These are phyloP conservation scores for Drosophila arizonae DNA, from an alignment of 1,140 invertebrate species.

Conservation along the genomic window DNA sequence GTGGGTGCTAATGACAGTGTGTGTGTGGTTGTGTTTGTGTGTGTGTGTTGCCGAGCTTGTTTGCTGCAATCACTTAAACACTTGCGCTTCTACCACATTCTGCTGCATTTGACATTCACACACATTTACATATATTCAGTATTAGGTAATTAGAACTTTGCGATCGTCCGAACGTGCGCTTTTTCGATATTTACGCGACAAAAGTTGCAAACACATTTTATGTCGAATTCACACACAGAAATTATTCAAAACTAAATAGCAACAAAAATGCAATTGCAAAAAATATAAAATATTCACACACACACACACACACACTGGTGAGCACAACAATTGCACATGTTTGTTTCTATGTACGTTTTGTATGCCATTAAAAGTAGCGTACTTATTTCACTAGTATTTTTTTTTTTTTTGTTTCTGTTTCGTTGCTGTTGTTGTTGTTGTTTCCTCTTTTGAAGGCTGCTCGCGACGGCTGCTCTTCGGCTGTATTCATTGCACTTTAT, in stretches of 20 bases:
- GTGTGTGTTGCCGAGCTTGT: background rate
- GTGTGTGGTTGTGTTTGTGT: background rate
- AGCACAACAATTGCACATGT: background rate
- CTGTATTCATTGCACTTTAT: conserved; percentile 43
- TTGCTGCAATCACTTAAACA: conserved; percentile 6
- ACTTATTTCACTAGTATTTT: conserved; percentile 5
- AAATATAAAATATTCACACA: conserved; percentile 23
- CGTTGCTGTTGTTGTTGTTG: background rate
- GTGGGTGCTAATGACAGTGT: conserved; percentile 29
- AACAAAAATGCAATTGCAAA: conserved; percentile 40
- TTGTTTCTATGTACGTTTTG: conserved; percentile 18
- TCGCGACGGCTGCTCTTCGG: conserved; percentile 26
- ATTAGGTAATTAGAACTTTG: conserved; percentile 25
- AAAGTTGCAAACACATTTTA: conserved; percentile 54
- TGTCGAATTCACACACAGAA: conserved; percentile 38
- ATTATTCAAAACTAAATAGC: conserved; percentile 44
- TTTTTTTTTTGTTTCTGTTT: background rate
- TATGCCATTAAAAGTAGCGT: conserved; percentile 28
- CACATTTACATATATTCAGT: background rate
- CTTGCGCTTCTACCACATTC: conserved; percentile 35
- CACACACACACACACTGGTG: conserved; percentile 14
- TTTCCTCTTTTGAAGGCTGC: conserved; percentile 39
- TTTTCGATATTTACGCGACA: conserved; percentile 66
- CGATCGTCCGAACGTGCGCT: conserved; percentile 61
- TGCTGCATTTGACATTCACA: conserved; percentile 20